Conservation (phyloP, 2,888 invertebrate genomes). For the Eudemis profundana region DNA sequence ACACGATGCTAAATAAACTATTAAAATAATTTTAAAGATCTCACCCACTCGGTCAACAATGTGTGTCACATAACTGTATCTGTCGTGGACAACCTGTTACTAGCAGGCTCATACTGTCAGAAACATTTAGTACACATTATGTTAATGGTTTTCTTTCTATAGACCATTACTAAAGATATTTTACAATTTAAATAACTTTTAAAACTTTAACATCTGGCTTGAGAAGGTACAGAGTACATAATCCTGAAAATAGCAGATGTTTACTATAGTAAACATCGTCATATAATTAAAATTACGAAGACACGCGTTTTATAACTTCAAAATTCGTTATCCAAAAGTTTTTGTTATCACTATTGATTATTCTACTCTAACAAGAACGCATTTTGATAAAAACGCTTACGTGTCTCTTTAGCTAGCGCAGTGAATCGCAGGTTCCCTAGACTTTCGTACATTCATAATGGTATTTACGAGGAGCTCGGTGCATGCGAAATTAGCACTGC, state of each 20-base stretch:
- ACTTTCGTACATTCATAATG: constrained; percentile 65
- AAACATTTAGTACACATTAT: constrained; percentile 27
- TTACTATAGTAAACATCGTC: no score
- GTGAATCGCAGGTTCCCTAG: constrained; percentile 52
- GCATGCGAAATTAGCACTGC: constrained; percentile 77
- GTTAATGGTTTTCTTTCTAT: constrained; percentile 20
- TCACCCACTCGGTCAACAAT: constrained; percentile 57
- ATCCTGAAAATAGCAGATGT: no score
- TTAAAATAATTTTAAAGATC: constrained; percentile 44
- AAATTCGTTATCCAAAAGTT: neutral
- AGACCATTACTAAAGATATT: constrained; percentile 22
- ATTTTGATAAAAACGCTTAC: neutral
- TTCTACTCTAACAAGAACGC: constrained; percentile 17
- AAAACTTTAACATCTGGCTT: neutral
- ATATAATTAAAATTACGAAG: no score
- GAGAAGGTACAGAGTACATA: no score
- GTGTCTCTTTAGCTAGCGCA: constrained; percentile 2
- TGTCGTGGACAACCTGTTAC: constrained; percentile 71
- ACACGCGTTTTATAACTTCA: neutral
- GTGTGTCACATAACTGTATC: constrained; percentile 72
- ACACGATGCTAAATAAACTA: constrained; percentile 46
- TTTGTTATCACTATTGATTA: neutral
- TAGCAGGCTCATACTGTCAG: constrained; percentile 36
- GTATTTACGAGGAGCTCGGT: constrained; percentile 66
- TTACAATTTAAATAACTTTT: constrained; percentile 45